Evolutionary conservation across 2,888 invertebrate genomes (phyloP), one percentile per base, ranked within the genome.

Genomic region (Drosophila pseudotakahashii): DNA sequence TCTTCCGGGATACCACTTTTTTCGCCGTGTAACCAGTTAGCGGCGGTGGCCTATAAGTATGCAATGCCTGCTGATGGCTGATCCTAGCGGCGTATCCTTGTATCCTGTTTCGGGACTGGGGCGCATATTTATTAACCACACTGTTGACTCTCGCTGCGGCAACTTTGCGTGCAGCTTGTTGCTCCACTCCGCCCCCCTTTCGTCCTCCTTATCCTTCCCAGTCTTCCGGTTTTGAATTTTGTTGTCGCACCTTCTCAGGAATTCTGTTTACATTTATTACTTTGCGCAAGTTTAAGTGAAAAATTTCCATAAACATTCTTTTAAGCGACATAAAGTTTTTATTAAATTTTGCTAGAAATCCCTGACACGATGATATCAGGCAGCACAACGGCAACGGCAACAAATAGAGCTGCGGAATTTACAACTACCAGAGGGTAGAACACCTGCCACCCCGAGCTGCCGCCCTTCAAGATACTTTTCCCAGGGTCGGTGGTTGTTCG

Each of bases 221-320:
- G 58, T 47, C 47, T 54, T 44, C 32, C 61, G 57, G 48, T 77
- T 48, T 69, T 78, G 86, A 82, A 82, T 82, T 82, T 85, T 82
- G 85, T 88, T 89, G 89, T 88, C 88, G 88, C 89, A 89, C 89
- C 88, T 88, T 89, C 78, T 81, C 85, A 83, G 89, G 89, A 89
- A 88, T 88, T 86, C 88, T 88, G 88, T 88, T 88, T 88, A 89
- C 89, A 90, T 89, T 89, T 89, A 89, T 90, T 89, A 90, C 89
- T 90, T 89, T 89, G 89, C 89, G 83, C 89, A 89, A 89, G 82
- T 89, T 90, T 82, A 89, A 89, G 90, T 89, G 89, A 89, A 89
- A 89, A 89, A 90, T 89, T 89, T 90, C 89, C 89, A 90, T 89
- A 89, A 89, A 89, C 89, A 90, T 89, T 89, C 89, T 89, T 89